phyloP scores from a whole-genome alignment of 2,797 vertebrate species.

The Sarcoramphus papa region DNA sequence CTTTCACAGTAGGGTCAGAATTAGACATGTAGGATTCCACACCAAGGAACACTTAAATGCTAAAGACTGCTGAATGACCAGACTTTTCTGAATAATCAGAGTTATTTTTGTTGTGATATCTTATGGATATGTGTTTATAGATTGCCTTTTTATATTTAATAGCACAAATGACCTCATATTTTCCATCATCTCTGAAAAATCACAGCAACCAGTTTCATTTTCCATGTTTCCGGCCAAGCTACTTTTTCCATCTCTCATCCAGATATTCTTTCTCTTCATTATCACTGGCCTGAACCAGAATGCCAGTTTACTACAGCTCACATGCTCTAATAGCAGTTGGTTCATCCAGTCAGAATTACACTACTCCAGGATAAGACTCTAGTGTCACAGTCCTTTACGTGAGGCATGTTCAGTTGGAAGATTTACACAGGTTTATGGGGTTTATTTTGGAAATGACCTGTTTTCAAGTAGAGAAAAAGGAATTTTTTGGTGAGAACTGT shows the following conservation, averaged over 20 bases:
- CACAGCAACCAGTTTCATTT: not conserved
- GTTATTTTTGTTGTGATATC: not conserved
- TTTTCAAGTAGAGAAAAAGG: not conserved
- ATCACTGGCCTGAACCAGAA: not conserved
- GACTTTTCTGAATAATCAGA: not conserved
- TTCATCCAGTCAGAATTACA: not conserved
- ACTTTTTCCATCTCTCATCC: not conserved
- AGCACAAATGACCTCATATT: not conserved
- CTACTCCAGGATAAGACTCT: not conserved
- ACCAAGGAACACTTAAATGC: not conserved
- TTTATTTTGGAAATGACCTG: not conserved
- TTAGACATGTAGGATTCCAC: not conserved
- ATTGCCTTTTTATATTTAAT: not conserved
- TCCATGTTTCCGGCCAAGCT: not conserved
- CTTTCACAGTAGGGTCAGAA: not conserved
- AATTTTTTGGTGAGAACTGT: not conserved
- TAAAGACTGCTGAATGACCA: not conserved
- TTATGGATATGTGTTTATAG: not conserved
- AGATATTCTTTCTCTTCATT: not conserved
- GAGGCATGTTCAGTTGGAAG: not conserved
- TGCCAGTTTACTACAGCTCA: not conserved
- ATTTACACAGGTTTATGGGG: not conserved
- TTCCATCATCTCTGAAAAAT: not conserved
- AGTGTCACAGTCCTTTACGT: not conserved
- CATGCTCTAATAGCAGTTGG: not conserved